phyloP scores from a whole-genome alignment of 2,113 vertebrate genomes.

The Apodemus speciosus region DNA sequence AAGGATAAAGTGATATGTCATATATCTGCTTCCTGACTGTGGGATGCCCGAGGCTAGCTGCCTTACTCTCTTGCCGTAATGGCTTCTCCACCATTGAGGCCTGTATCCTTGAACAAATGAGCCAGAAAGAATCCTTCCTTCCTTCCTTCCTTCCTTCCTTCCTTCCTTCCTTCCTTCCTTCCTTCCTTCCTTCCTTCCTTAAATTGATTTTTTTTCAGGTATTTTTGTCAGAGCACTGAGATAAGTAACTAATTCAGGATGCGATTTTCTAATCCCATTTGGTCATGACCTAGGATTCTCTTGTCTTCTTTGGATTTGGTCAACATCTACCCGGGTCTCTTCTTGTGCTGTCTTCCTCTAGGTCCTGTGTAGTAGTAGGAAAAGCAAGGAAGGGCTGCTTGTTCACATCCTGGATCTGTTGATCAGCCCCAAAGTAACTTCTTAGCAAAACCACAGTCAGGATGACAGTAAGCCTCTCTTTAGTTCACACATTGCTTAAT shows the following conservation, averaged over 20 bases:
- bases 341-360: not conserved
- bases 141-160: not conserved
- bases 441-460: not conserved
- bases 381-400: not conserved
- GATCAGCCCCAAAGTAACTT: not conserved
- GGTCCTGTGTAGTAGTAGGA: not conserved
- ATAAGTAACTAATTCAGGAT: not conserved
- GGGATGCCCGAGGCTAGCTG: not conserved
- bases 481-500: not conserved
- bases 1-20: not conserved
- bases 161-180: not conserved
- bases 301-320: not conserved
- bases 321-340: not conserved
- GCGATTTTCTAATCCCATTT: not conserved
- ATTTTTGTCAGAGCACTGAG: not conserved
- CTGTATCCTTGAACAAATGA: not conserved
- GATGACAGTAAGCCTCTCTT: not conserved
- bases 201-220: not conserved
- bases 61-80: not conserved
- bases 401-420: not conserved
- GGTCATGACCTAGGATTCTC: not conserved
- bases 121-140: not conserved
- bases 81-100: not conserved
- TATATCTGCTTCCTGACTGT: not conserved
- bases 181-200: not conserved